Conservation (phyloP, 2,113 vertebrate genomes). For the Peromyscus polionotus region DNA sequence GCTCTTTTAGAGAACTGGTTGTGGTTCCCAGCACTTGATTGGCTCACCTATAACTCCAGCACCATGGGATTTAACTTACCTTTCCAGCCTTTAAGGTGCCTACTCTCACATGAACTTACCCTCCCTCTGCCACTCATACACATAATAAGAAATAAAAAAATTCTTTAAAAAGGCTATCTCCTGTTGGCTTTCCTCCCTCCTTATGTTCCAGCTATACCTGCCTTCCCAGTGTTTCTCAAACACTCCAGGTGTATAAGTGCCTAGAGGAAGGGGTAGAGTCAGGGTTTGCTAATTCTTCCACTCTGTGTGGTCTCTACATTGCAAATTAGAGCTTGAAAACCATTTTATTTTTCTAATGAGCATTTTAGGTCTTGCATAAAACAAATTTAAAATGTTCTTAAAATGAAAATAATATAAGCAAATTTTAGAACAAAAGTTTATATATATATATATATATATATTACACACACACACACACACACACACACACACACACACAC, state of each 20-base stretch:
- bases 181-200: neutral
- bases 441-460: neutral
- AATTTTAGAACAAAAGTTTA: neutral
- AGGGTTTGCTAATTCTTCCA: neutral
- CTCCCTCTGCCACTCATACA: neutral
- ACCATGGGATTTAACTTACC: neutral
- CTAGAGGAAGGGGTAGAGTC: conserved; percentile 7
- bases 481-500: too few relatives aligned
- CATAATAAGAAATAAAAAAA: neutral
- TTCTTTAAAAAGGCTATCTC: neutral
- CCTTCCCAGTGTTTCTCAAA: neutral
- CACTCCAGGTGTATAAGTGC: neutral
- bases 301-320: neutral
- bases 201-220: neutral
- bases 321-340: neutral
- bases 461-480: neutral
- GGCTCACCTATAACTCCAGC: neutral
- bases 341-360: neutral
- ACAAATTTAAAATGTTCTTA: neutral
- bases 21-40: neutral
- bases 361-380: neutral
- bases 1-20: neutral
- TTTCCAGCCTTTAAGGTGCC: neutral
- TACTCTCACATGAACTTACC: neutral
- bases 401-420: neutral